These are phyloP conservation scores for Candoia aspera DNA, from an alignment of 2,113 vertebrate genomes.

Conservation along the genomic window DNA sequence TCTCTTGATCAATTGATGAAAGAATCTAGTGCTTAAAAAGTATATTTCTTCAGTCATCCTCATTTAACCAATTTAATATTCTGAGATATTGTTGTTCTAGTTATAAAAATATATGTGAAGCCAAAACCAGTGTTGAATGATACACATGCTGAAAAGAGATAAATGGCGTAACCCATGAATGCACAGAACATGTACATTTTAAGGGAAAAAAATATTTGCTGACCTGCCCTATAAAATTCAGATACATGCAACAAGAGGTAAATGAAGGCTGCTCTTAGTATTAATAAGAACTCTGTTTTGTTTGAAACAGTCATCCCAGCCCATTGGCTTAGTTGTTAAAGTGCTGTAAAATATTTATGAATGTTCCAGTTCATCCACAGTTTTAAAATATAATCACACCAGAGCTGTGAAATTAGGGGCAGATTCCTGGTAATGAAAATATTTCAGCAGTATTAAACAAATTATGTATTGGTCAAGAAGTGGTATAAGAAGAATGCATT, in stretches of 20 bases:
- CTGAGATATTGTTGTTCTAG: conserved; percentile 45
- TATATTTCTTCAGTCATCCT: conserved; percentile 39
- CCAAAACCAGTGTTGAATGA: not conserved
- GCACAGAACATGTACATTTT: not conserved
- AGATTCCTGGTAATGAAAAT: not conserved
- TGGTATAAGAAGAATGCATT: not conserved
- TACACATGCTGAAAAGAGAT: not conserved
- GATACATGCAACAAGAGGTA: not conserved
- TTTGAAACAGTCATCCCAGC: not conserved
- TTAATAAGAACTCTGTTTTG: not conserved
- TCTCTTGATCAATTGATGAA: conserved; percentile 63
- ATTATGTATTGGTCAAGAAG: not conserved
- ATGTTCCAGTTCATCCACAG: not conserved
- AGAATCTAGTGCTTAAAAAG: conserved; percentile 56
- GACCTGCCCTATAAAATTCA: not conserved
- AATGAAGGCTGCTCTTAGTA: not conserved
- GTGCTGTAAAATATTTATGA: not conserved
- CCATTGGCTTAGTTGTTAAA: not conserved
- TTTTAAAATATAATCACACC: no score
- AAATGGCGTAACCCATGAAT: not conserved
- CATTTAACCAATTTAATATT: conserved; percentile 60
- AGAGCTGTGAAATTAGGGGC: not conserved
- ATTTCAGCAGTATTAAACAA: not conserved
- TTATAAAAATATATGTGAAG: not conserved
- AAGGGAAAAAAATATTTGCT: not conserved